A percentile compares a stretch with the other conserved stretches of the same genome.
Conservation (phyloP, 2,888 invertebrate species). For the Busseola fusca region DNA sequence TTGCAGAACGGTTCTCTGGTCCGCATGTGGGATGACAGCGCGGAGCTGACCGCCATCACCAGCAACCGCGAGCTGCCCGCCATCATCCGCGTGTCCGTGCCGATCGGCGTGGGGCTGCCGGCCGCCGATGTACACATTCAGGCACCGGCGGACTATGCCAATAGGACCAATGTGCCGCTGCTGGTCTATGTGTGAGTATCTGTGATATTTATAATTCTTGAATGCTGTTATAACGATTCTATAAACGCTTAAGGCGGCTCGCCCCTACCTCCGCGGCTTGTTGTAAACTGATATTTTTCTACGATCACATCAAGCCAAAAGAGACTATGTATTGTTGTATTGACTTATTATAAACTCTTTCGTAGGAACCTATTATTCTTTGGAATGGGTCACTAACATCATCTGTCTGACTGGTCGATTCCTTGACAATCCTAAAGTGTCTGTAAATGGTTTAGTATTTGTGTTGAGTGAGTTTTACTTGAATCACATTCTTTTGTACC, state of each 20-base stretch:
- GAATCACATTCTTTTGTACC: slow-evolving; percentile 30
- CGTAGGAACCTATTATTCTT: neutral
- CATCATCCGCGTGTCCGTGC: slow-evolving; percentile 89
- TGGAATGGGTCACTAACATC: neutral
- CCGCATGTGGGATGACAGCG: slow-evolving; percentile 91
- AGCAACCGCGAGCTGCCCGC: slow-evolving; percentile 87
- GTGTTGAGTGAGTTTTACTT: neutral
- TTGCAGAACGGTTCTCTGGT: slow-evolving; percentile 78
- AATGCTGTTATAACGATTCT: neutral
- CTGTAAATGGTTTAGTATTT: neutral
- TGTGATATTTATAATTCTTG: neutral
- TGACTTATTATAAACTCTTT: neutral
- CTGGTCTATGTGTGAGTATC: slow-evolving; percentile 94
- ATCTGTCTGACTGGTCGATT: too few species aligned
- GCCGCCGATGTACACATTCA: slow-evolving; percentile 93
- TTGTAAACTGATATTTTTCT: neutral
- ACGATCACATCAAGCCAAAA: neutral
- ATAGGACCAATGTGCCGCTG: slow-evolving; percentile 93
- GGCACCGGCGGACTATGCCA: slow-evolving; percentile 92
- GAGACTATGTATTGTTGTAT: neutral
- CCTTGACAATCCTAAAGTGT: neutral
- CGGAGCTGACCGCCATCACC: slow-evolving; percentile 85
- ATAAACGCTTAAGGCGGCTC: neutral
- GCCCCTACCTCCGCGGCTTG: neutral
- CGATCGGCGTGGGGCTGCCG: slow-evolving; percentile 90